Base-by-base conservation (phyloP, 2,797 vertebrate genomes). In the Oreortyx pictus region DNA sequence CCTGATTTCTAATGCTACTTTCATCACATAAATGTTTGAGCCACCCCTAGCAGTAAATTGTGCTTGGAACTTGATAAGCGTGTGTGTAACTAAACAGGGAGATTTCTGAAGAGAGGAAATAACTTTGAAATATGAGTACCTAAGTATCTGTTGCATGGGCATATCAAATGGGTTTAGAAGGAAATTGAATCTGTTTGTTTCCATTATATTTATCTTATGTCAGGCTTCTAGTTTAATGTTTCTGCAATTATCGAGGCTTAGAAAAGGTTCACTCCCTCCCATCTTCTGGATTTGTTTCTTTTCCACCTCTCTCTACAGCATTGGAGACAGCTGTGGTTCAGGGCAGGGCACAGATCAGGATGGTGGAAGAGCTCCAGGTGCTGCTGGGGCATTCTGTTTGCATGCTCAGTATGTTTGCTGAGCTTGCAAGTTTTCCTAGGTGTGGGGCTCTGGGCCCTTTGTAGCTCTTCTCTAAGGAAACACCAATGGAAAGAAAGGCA, bases 151-250 rank as follows among this genome's bases (percentile, higher is more conserved):
- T 85, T 93, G 29, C 37, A n/a, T n/a, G 44, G 64, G 31, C 61
- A 92, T 71, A 76, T 82, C 68, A 60, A 87, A 89, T 46, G 19
- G 7, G 5, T 70, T 91, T 76, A 61, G 54, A 75, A 90, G 10
- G 17, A 85, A 92, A 85, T 17, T 85, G 60, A 73, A 12, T 66
- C 49, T 89, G 24, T 74, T 77, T 77, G 61, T 61, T 93, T 90
- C 50, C n/a, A 18, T 72, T 88, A 27, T 15, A 56, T 86, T 79
- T 84, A 27, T 70, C 50, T 79, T 66, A n/a, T 70, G 52, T 82
- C 57, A 70, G 60, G 43, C 43, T 93, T 56, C 43, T 14, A 77
- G 60, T 46, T 90, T 44, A 64, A 60, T 64, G 33, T 86, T 92
- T 82, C 72, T 77, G 41, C 11, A 43, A 8, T 7, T 74, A 37